Base-by-base conservation (phyloP, 2,797 vertebrate species). In the Paratrypauchen microcephalus region DNA sequence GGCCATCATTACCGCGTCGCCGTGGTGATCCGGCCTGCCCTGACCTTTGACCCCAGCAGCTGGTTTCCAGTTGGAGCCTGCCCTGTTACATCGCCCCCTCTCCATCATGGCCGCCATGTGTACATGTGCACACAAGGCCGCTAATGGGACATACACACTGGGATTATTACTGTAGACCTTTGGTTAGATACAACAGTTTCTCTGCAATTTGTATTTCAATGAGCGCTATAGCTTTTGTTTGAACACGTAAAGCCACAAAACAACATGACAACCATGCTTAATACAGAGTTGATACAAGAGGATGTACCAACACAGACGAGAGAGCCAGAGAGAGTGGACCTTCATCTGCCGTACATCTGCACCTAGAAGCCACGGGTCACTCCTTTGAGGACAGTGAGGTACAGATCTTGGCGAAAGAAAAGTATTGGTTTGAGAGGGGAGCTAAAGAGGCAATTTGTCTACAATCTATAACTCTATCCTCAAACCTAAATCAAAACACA, bases 21-120 rank as follows among this genome's bases (percentile, higher is more conserved):
- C 41, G 59, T 55, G 0, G 66, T 58, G 83, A 73, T 71, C 66
- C 57, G 50, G 74, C 71, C 79, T 70, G 60, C 75, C 76, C 67
- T 68, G 81, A 84, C 73, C 83, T 70, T 77, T 76, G 80, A 76
- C 84, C 21, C 21, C 71, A 75, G 76, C 84, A 85, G 80, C 83
- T 80, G 88, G 66, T 81, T 82, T 84, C 82, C 86, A 79, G 72
- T 71, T 61, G 72, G 70, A 76, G 78, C 62, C 66, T 57, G 56
- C 73, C 71, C 75, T 54, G 65, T 70, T 65, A 68, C 75, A 73
- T 69, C 47, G 69, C 72, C 77, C 71, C 68, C 62, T 59, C 80
- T 84, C 77, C 83, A 86, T 84, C 86, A 82, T 81, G 65, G 73
- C 71, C 71, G 76, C 78, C 72, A 65, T 66, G 75, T 80, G 61